Conservation (phyloP, 2,113 vertebrate genomes). For the Eclectus roratus region DNA sequence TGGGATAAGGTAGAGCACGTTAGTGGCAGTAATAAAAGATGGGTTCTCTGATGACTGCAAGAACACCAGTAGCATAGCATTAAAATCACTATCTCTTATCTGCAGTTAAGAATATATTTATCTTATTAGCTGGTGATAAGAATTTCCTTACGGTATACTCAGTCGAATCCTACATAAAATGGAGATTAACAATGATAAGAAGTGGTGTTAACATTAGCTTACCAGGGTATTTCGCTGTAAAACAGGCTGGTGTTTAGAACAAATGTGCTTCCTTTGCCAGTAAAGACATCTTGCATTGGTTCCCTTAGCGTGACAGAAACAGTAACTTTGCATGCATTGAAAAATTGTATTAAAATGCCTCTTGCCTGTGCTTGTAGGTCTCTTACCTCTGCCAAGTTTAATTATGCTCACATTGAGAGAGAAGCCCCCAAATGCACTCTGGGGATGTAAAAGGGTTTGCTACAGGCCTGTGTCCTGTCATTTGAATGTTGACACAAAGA, state of each 20-base stretch:
- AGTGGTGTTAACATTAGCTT: background rate
- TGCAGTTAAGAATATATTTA: background rate
- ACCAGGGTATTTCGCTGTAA: background rate
- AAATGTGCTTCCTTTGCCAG: background rate
- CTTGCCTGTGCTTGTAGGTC: background rate
- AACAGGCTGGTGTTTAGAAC: background rate
- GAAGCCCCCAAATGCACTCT: background rate
- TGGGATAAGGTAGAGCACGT: background rate
- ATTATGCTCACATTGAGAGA: background rate
- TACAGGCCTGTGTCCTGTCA: slow-evolving; percentile 6
- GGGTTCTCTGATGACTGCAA: background rate
- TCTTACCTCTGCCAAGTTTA: slow-evolving; percentile 8
- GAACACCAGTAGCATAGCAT: background rate
- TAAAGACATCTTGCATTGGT: background rate
- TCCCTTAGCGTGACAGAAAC: background rate
- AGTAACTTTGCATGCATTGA: background rate
- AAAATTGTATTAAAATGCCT: background rate
- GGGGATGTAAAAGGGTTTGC: background rate
- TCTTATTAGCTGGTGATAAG: background rate
- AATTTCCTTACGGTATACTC: background rate
- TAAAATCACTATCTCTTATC: background rate
- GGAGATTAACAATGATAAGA: background rate
- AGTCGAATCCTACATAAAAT: background rate
- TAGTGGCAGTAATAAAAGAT: background rate
- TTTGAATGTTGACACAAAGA: background rate